Evolutionary conservation across 1,140 invertebrate genomes (phyloP), one percentile per base, ranked within the genome.

Genomic region (Pogonognathellus flavescens): DNA sequence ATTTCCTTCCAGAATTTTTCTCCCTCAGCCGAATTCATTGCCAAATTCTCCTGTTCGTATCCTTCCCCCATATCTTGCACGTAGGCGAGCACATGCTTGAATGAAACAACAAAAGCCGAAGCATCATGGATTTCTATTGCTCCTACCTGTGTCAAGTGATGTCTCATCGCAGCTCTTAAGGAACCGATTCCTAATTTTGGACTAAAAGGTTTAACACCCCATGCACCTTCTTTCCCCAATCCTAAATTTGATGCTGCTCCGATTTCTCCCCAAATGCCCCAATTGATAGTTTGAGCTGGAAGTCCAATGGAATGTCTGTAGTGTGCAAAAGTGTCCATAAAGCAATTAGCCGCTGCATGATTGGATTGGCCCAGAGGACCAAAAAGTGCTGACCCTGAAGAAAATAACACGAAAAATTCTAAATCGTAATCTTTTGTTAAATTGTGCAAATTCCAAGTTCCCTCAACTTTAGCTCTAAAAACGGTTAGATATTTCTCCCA

Each of bases 341-440:
- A 87, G 0, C 18, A n/a, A 66, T 80, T 80, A 1, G 72, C 86
- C 0, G 83, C 22, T 20, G 57, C 41, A 20, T 87, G 82, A 57
- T 82, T 87, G 0, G 83, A n/a, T 59, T 87, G 83, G 1, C 57
- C 80, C 13, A 80, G 1, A 3, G 50, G 41, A 13, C 86, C 86
- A 14, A 84, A 70, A 1, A 66, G 18, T 13, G 57, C 60, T 1
- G 80, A 76, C 0, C 57, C 25, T 5, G 83, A 84, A 16, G 86
- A 87, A 76, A 87, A 87, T 31, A 86, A 11, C 0, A 84, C 80
- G 41, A 86, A 86, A 16, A 53, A 53, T 80, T 86, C 72, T 20
- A 86, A 72, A 16, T 6, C 41, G 11, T 59, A 62, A 8, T 57
- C 62, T 25, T 41, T 57, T 6, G 85, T 82, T 8, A 76, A 25